These are phyloP conservation scores for Eurytoma californica DNA, from an alignment of 2,888 invertebrate species.

Conservation along the genomic window DNA sequence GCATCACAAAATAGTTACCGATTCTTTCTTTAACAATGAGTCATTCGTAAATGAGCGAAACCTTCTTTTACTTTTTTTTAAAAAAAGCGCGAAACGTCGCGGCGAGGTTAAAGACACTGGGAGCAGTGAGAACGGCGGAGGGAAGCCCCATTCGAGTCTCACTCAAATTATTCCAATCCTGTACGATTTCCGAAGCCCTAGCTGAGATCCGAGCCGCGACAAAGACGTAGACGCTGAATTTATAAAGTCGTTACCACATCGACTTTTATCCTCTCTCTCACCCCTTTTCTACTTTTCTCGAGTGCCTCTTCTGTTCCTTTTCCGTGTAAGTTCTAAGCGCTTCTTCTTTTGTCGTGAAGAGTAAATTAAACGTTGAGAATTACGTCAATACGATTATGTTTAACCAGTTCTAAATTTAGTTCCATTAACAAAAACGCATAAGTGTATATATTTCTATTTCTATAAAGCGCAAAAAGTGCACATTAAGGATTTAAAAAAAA, in stretches of 20 bases:
- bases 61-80: too few relatives aligned
- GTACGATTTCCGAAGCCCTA: conserved; percentile 75
- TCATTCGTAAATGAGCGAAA: too few relatives aligned
- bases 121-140: conserved; percentile 38
- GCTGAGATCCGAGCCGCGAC: conserved; percentile 59
- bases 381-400: too few relatives aligned
- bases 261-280: conserved; percentile 29
- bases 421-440: too few relatives aligned
- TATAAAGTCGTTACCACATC: conserved; percentile 70
- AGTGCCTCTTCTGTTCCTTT: not conserved
- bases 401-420: too few relatives aligned
- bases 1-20: too few relatives aligned
- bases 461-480: too few relatives aligned
- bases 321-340: not conserved
- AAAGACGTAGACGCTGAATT: conserved; percentile 68
- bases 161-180: conserved; percentile 74
- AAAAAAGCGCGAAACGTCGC: not conserved
- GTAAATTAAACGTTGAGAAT: not conserved
- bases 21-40: too few relatives aligned
- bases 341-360: not conserved
- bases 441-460: too few relatives aligned
- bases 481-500: too few relatives aligned
- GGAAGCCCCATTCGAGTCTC: conserved; percentile 53
- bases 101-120: conserved; percentile 48
- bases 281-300: not conserved